A percentile compares a stretch with the other conserved stretches of the same genome.
phyloP scores from a whole-genome alignment of 1,140 invertebrate species.

The Trichonephila inaurata region DNA sequence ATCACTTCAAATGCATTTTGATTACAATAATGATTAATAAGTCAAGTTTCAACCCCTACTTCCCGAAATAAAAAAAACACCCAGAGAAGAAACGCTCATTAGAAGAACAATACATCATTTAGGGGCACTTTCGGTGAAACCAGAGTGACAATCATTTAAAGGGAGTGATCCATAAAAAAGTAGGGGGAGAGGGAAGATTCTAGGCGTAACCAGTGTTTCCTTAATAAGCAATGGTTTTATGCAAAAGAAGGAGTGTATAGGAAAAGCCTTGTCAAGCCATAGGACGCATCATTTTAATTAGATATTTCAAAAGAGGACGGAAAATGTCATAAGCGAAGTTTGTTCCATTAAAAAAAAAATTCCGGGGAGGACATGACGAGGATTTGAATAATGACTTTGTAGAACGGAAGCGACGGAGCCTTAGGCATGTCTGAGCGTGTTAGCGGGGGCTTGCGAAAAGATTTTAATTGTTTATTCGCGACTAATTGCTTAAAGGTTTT shows the following conservation, averaged over 20 bases:
- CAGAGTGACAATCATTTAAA: background rate
- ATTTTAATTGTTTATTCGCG: constrained; percentile 51
- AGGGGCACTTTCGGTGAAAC: background rate
- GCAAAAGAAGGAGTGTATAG: background rate
- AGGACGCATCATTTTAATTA: constrained; percentile 36
- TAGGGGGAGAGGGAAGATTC: no score
- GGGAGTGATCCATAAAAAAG: background rate
- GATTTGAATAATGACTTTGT: constrained; percentile 7
- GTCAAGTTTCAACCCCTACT: background rate
- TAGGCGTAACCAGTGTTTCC: background rate
- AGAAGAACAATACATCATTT: constrained; percentile 1
- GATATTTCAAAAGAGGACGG: constrained; percentile 26
- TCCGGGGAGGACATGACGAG: background rate
- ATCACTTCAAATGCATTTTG: background rate
- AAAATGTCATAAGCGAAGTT: background rate
- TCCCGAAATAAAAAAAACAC: no score
- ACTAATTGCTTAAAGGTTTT: constrained; percentile 54
- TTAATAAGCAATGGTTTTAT: background rate
- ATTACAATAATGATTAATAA: background rate
- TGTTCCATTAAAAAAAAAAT: background rate
- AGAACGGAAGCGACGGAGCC: background rate
- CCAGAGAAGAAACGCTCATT: background rate
- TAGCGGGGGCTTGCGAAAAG: background rate
- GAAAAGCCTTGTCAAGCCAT: background rate
- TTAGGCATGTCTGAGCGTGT: constrained; percentile 14